Base-by-base conservation (phyloP, 2,797 vertebrate species). In the Poecilia velifera region DNA sequence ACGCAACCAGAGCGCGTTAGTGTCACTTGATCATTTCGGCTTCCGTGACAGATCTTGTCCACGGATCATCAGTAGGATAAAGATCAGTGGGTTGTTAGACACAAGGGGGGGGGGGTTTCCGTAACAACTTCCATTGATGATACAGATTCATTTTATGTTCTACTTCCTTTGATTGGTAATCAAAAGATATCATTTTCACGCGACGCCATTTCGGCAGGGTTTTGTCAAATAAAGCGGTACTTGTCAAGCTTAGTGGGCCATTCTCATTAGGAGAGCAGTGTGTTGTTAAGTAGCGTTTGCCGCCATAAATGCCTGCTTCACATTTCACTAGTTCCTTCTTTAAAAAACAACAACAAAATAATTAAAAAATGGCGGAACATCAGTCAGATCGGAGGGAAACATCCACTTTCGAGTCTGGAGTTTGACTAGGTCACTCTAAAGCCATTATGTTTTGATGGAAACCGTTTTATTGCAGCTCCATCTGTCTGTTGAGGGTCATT, bases 1-100 rank as follows among this genome's bases (percentile, higher is more conserved):
- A 76, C 87, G 83, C 45, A 76, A 41, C 25, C 20, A 77, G 51
- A 80, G 39, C n/a, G 59, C 28, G 72, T 55, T 20, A 57, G 57
- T 20, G 71, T 82, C 73, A 68, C 75, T 79, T 68, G 51, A 64
- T 80, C 18, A 10, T 78, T 73, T 81, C n/a, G 74, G 74, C 49
- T 49, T 25, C 71, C 31, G n/a, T 39, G 76, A 70, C 79, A 80
- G 73, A 75, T 76, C 51, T 57, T 41, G 39, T 73, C 73, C 41
- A 20, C 3, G 16, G 68, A 71, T 45, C 41, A 25, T 45, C 25
- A 16, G 68, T 45, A 45, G 68, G 41, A 45, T 25, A 13, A 55
- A 74, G 49, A 74, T 74, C 72, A 73, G 41, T 73, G 72, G 18
- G 18, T 22, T 36, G 47, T n/a, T n/a, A 8, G 53, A 73, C 31